Conservation (phyloP, 2,797 vertebrate species). For the Notamacropus eugenii region DNA sequence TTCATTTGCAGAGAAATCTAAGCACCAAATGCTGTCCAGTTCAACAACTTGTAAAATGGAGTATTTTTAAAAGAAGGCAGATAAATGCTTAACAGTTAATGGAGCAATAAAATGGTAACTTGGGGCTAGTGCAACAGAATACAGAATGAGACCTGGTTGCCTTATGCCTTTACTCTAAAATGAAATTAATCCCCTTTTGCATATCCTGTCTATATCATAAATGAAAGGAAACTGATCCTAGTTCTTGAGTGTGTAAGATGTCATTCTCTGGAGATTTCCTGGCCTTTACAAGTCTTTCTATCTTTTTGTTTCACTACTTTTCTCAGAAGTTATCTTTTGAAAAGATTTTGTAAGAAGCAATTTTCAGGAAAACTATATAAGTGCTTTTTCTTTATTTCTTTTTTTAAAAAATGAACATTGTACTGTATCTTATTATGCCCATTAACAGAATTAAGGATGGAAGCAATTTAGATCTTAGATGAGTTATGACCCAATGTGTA, state of each 20-base stretch:
- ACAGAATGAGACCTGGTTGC: slow-evolving; percentile 79
- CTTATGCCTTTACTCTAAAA: slow-evolving; percentile 83
- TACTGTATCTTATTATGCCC: slow-evolving; percentile 81
- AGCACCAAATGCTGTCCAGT: slow-evolving; percentile 57
- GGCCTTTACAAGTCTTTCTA: slow-evolving; percentile 74
- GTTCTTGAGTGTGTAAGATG: slow-evolving; percentile 74
- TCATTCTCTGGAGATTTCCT: slow-evolving; percentile 71
- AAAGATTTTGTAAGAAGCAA: slow-evolving; percentile 84
- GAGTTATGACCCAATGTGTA: slow-evolving; percentile 81
- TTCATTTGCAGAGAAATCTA: slow-evolving; percentile 49
- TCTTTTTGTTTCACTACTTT: slow-evolving; percentile 79
- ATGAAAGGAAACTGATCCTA: slow-evolving; percentile 68
- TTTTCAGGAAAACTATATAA: slow-evolving; percentile 82
- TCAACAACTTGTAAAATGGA: slow-evolving; percentile 72
- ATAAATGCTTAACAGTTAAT: slow-evolving; percentile 72
- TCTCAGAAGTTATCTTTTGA: slow-evolving; percentile 83
- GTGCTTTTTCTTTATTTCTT: slow-evolving; percentile 75
- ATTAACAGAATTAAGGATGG: slow-evolving; percentile 75
- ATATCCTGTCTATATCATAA: slow-evolving; percentile 67
- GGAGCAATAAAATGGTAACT: slow-evolving; percentile 82
- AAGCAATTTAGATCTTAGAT: slow-evolving; percentile 78
- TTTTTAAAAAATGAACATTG: slow-evolving; percentile 71
- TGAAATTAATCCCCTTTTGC: slow-evolving; percentile 73
- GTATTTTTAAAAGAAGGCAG: slow-evolving; percentile 71
- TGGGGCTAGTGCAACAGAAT: slow-evolving; percentile 75